Evolutionary conservation across 2,113 vertebrate species (phyloP).

Genomic region (Gnathonemus echidnorhynchus): DNA sequence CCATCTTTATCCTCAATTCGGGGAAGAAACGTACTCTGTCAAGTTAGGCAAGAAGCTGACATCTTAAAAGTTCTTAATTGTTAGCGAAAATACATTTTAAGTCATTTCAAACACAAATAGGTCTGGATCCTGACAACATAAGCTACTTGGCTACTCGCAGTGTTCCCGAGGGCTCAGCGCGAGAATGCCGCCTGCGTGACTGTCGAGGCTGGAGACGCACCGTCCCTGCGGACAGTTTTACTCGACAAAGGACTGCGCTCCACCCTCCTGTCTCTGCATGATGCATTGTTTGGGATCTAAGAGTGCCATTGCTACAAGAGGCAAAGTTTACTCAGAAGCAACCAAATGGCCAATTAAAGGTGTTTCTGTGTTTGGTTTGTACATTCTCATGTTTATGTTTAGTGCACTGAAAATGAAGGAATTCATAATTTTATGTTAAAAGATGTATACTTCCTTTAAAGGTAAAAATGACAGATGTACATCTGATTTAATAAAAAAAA

Average conservation of each 20-base stretch:
- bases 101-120: background rate
- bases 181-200: background rate
- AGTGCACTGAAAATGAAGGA: slow-evolving; percentile 19
- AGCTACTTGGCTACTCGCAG: background rate
- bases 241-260: background rate
- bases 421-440: slow-evolving; percentile 1
- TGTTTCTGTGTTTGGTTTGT: background rate
- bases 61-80: background rate
- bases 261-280: background rate
- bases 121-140: background rate
- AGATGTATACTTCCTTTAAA: background rate
- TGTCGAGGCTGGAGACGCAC: background rate
- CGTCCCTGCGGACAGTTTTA: background rate
- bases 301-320: background rate
- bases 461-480: background rate
- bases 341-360: background rate
- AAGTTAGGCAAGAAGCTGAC: background rate
- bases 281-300: background rate
- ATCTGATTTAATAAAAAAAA: background rate
- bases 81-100: background rate
- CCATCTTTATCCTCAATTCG: background rate
- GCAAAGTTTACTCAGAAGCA: background rate
- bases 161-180: background rate
- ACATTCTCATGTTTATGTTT: background rate
- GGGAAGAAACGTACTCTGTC: background rate